phyloP scores from a whole-genome alignment of 2,797 vertebrate species.

The Enteromius unitaeniatus region DNA sequence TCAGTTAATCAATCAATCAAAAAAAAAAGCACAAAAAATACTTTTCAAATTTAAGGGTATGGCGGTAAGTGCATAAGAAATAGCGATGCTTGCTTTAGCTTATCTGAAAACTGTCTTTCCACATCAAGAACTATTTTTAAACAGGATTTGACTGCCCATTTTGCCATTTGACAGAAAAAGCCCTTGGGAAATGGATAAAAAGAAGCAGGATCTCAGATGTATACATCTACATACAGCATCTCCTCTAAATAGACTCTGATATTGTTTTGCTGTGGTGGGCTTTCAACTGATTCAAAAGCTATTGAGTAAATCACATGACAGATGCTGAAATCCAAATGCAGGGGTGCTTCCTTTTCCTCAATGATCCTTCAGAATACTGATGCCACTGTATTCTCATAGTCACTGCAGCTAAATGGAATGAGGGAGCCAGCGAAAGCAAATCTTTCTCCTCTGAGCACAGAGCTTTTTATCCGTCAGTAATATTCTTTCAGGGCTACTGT shows the following conservation, averaged over 20 bases:
- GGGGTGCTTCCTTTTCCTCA: constrained; percentile 8
- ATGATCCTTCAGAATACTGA: constrained; percentile 6
- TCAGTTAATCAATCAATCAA: no score
- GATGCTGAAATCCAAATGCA: constrained; percentile 10
- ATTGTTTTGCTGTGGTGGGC: constrained; percentile 18
- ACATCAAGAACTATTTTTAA: neutral
- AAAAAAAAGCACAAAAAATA: no score
- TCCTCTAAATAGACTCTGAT: constrained; percentile 7
- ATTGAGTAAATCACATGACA: constrained; percentile 25
- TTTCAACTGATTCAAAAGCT: constrained; percentile 27
- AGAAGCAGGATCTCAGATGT: neutral
- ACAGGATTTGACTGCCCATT: neutral
- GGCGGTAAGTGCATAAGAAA: neutral
- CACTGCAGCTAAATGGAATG: neutral
- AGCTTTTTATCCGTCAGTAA: constrained; percentile 20
- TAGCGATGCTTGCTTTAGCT: neutral
- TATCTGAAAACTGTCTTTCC: neutral
- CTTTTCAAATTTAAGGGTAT: neutral
- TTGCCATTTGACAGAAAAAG: constrained; percentile 31
- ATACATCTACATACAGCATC: constrained; percentile 12
- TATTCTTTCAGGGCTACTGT: constrained; percentile 45
- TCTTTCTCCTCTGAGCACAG: constrained; percentile 18
- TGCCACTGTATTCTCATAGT: neutral
- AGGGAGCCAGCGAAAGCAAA: constrained; percentile 3
- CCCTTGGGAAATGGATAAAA: constrained; percentile 11